phyloP scores from a whole-genome alignment of 2,888 invertebrate genomes.

The Ceramica pisi region DNA sequence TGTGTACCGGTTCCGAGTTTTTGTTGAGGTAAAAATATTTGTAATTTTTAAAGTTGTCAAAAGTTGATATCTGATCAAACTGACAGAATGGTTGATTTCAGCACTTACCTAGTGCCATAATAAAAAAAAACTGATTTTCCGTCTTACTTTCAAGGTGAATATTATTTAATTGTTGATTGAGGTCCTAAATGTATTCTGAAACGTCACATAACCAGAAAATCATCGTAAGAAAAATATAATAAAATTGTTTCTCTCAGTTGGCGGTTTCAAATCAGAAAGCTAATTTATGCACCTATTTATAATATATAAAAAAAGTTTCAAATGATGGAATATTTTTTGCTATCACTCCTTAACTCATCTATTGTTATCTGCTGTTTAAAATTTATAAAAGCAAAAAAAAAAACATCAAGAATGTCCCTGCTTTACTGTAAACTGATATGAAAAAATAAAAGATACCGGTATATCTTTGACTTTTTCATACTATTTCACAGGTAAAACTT shows the following conservation, averaged over 20 bases:
- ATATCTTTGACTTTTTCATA: conserved; percentile 14
- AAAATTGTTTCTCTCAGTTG: too few species aligned
- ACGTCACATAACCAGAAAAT: background rate
- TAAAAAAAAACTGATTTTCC: too few species aligned
- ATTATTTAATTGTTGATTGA: too few species aligned
- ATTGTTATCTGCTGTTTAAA: conserved; percentile 15
- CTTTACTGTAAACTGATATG: background rate
- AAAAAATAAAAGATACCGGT: background rate
- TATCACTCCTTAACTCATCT: background rate
- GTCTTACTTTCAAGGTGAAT: too few species aligned
- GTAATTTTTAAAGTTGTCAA: background rate
- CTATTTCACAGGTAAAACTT: conserved; percentile 45
- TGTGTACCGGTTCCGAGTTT: conserved; percentile 35
- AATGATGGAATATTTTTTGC: conserved; percentile 30
- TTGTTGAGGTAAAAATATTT: background rate
- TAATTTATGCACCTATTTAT: conserved; percentile 1
- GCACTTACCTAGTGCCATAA: too few species aligned
- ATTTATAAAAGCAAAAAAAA: conserved; percentile 20
- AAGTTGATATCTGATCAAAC: background rate
- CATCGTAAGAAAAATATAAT: background rate
- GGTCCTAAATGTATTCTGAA: background rate
- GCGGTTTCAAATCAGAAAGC: background rate
- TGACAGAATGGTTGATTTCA: background rate
- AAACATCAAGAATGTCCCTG: background rate
- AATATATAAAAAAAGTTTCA: background rate